Base-by-base conservation (phyloP, 2,797 vertebrate species). In the Lagodon rhomboides region DNA sequence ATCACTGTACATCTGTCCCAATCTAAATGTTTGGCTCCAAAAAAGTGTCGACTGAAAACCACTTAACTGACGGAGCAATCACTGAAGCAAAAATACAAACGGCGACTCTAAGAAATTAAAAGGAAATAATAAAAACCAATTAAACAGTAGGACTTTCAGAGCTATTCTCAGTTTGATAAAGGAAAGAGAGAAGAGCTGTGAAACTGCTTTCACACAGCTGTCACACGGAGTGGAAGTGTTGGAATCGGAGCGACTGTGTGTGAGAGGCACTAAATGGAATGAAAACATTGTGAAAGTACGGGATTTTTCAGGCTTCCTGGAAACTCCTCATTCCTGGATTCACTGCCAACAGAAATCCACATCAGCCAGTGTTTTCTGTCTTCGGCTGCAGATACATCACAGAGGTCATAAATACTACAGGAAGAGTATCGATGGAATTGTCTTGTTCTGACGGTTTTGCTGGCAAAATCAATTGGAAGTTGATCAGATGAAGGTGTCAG, bases 271-370 rank as follows among this genome's bases (percentile, higher is more conserved):
- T 8, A 11, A 7, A 66, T 59, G 43, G 68, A 68, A 53, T 54
- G 51, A 83, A 85, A 79, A 84, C 61, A 80, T 34, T 55, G 50
- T 25, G 60, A 17, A 80, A 77, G 62, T 58, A 83, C 61, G 3
- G 51, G 46, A 25, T 66, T 66, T 66, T 47, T 75, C 22, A 47
- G 59, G 43, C 58, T 59, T 72, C 61, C 59, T 77, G 56, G n/a
- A 30, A 87, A 72, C 68, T 53, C 49, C 22, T 65, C 65, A 15
- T 53, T 76, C 46, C 43, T 30, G 64, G 70, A 63, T 72, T 74
- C n/a, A 7, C 38, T 71, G 23, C 73, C 62, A 66, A 59, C 38
- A 20, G 49, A 50, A 84, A 80, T 58, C 38, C 20, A 17, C 20
- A 23, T 38, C 25, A 62, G 30, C 47, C 44, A 41, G 38, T 11